Conservation (phyloP, 2,797 vertebrate genomes). For the Eleutherodactylus coqui region DNA sequence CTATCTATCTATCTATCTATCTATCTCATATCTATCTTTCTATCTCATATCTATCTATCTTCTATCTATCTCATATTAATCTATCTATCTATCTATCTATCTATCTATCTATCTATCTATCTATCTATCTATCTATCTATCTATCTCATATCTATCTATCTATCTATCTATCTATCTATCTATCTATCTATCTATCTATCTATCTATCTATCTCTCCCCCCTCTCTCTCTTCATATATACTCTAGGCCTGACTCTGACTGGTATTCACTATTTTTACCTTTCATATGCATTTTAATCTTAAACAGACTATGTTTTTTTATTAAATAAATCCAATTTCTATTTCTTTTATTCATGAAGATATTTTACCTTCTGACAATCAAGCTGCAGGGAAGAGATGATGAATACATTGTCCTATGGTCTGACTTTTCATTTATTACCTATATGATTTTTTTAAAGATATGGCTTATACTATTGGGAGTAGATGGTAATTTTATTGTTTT, state of each 20-base stretch:
- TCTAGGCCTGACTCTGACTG: background rate
- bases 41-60: too few relatives aligned
- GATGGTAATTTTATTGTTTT: background rate
- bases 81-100: too few relatives aligned
- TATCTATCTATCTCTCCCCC: background rate
- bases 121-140: too few relatives aligned
- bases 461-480: background rate
- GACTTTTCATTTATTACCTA: slow-evolving; percentile 10
- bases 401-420: background rate
- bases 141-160: too few relatives aligned
- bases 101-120: too few relatives aligned
- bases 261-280: background rate
- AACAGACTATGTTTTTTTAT: background rate
- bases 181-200: background rate
- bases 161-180: too few relatives aligned
- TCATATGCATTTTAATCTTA: background rate
- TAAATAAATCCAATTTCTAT: background rate
- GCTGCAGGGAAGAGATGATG: slow-evolving; percentile 4
- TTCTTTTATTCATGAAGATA: slow-evolving; percentile 30
- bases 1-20: too few relatives aligned
- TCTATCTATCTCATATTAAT: too few relatives aligned
- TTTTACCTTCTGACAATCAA: slow-evolving; percentile 24
- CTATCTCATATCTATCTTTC: too few relatives aligned
- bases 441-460: background rate
- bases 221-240: background rate